These are phyloP conservation scores for Pangasius macronema DNA, from an alignment of 2,797 vertebrate genomes.

Conservation along the genomic window DNA sequence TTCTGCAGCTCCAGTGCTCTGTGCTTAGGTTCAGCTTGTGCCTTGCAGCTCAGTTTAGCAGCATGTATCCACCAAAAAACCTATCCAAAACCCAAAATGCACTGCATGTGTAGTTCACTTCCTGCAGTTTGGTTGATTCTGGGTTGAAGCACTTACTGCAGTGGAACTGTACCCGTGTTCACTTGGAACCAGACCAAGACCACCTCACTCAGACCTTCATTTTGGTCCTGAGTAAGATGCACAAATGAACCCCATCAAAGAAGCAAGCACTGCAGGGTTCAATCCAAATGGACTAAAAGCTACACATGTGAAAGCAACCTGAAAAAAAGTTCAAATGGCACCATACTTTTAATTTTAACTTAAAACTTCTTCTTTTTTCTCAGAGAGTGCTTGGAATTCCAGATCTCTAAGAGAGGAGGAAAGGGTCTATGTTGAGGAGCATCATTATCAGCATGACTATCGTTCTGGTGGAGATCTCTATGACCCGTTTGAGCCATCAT, in stretches of 20 bases:
- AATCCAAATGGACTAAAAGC: neutral
- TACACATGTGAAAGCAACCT: neutral
- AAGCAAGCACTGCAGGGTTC: neutral
- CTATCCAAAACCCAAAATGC: neutral
- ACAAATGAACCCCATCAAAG: neutral
- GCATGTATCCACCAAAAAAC: neutral
- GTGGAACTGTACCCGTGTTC: neutral
- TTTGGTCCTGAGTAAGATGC: neutral
- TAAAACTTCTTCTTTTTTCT: conserved; percentile 2
- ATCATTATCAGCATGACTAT: conserved; percentile 45
- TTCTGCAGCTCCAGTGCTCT: neutral
- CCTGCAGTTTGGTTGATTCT: neutral
- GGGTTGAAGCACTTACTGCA: neutral
- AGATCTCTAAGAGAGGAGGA: conserved; percentile 51
- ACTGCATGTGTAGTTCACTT: neutral
- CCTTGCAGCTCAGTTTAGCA: neutral
- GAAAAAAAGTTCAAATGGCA: neutral
- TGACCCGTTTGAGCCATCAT: conserved; percentile 53
- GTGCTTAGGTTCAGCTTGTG: neutral
- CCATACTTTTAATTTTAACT: too few species aligned
- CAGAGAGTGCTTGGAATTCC: conserved; percentile 56
- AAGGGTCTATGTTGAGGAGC: conserved; percentile 49
- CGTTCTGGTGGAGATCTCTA: conserved; percentile 42
- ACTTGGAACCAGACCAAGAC: neutral
- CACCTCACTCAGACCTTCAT: neutral